Percentiles rank a stretch among this genome's conserved stretches.
Evolutionary conservation across 2,113 vertebrate species (phyloP).

Genomic region (Alouatta palliata): DNA sequence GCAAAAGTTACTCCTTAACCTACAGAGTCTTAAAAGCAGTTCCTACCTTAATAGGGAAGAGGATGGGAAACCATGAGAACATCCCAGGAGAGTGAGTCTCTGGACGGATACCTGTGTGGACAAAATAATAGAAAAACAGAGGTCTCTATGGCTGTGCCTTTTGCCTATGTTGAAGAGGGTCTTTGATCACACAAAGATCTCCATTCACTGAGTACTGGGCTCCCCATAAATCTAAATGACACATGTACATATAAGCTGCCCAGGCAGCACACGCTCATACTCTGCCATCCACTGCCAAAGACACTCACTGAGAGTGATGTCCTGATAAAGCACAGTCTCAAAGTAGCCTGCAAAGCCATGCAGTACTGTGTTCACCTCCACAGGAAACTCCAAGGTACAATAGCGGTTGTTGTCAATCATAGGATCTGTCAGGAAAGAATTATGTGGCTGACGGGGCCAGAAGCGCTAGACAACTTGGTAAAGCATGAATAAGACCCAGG

Average conservation of each 20-base stretch:
- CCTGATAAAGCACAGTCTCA: conserved; percentile 92
- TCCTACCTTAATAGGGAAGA: conserved; percentile 95
- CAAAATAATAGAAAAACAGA: neutral
- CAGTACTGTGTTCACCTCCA: conserved; percentile 91
- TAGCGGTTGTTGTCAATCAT: conserved; percentile 94
- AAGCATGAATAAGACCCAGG: neutral
- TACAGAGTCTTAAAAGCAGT: neutral
- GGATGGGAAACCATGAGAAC: conserved; percentile 98
- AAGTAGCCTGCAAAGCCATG: conserved; percentile 97
- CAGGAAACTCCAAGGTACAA: conserved; percentile 89
- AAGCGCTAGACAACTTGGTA: neutral
- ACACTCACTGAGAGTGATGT: conserved; percentile 93
- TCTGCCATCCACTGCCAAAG: neutral
- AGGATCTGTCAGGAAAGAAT: conserved; percentile 67
- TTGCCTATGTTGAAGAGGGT: neutral
- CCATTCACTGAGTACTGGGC: neutral
- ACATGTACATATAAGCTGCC: neutral
- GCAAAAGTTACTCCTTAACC: neutral
- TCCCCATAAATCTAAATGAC: neutral
- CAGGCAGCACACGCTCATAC: neutral
- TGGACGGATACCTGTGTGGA: conserved; percentile 91
- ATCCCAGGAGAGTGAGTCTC: conserved; percentile 96
- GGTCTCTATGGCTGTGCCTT: neutral
- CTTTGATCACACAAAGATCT: neutral
- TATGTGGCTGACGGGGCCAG: neutral